Evolutionary conservation across 2,888 invertebrate genomes (phyloP), one percentile per base, ranked within the genome.

Genomic region (Andrena praecox): DNA sequence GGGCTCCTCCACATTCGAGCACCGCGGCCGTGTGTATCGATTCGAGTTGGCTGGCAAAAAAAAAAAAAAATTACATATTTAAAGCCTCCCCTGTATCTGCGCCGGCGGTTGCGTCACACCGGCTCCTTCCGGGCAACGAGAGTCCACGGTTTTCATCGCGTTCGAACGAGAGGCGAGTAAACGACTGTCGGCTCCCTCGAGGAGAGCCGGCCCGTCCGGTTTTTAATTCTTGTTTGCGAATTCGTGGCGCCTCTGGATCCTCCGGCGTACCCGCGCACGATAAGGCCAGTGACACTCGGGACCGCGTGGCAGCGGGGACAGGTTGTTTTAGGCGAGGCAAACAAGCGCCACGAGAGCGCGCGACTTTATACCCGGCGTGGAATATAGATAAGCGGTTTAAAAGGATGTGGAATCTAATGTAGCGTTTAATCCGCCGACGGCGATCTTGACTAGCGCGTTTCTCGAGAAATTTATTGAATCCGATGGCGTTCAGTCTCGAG

Each of bases 271-370:
- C 10, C 63, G 56, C 48, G 52, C 50, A 12, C 60, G 84, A 83
- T 84, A 78, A 75, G 83, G 84, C 84, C 83, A 82, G 42, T 64
- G 76, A 83, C 83, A 84, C 71, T 33, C 82, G 66, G 50, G 42
- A 35, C 54, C 50, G 54, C 54, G 20, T 48, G 72, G 69, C 24
- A 66, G 42, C 42, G 16, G 5, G 42, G 63, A 67, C 24, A 80
- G 89, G 89, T 90, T 89, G 85, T 87, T 90, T 88, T 86, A 89
- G 87, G 85, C 87, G 84, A 81, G 67, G 87, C 89, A 86, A 88
- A 90, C 83, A 88, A 85, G 81, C 82, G 86, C 50, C 78, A n/a
- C 62, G 69, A 64, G 84, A 73, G 59, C 54, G 48, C 31, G 8
- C 50, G 72, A 60, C 77, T 82, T 71, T 10, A 72, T 50, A 48